Evolutionary conservation across 2,797 vertebrate genomes (phyloP).

Genomic region (Pangasius larnaudii): DNA sequence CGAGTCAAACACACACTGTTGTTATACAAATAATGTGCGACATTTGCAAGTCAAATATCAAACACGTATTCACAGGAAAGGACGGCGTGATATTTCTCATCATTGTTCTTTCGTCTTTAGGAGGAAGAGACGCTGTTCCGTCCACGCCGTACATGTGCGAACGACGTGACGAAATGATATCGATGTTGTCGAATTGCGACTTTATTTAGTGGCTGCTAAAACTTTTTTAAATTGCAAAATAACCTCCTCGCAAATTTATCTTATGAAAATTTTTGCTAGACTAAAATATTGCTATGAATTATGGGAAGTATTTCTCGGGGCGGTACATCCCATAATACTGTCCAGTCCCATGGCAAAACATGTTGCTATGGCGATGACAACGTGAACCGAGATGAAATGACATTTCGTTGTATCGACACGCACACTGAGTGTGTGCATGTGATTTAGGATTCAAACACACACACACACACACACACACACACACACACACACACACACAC

Average conservation of each 20-base stretch:
- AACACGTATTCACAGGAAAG: not conserved
- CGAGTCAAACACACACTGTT: not conserved
- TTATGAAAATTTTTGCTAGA: not conserved
- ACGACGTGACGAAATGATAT: not conserved
- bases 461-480: not conserved
- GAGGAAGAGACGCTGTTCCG: not conserved
- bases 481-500: not conserved
- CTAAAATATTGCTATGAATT: too few relatives aligned
- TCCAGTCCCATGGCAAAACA: too few relatives aligned
- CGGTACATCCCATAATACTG: too few relatives aligned
- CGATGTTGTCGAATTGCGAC: not conserved
- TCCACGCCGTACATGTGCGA: not conserved
- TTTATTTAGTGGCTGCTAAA: too few relatives aligned
- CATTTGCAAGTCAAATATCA: constrained; percentile 37
- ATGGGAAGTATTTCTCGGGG: too few relatives aligned
- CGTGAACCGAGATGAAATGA: not conserved
- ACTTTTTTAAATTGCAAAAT: too few relatives aligned
- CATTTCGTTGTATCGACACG: not conserved
- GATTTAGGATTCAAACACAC: constrained; percentile 1
- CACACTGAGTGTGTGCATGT: not conserved
- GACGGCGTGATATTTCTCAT: not conserved
- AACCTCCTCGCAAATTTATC: too few relatives aligned
- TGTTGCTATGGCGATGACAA: not conserved
- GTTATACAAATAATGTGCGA: constrained; percentile 17
- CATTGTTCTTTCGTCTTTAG: not conserved